Percentiles rank a stretch among this genome's conserved stretches.
Evolutionary conservation across 2,888 invertebrate genomes (phyloP).

Genomic region (Aphidius colemani): DNA sequence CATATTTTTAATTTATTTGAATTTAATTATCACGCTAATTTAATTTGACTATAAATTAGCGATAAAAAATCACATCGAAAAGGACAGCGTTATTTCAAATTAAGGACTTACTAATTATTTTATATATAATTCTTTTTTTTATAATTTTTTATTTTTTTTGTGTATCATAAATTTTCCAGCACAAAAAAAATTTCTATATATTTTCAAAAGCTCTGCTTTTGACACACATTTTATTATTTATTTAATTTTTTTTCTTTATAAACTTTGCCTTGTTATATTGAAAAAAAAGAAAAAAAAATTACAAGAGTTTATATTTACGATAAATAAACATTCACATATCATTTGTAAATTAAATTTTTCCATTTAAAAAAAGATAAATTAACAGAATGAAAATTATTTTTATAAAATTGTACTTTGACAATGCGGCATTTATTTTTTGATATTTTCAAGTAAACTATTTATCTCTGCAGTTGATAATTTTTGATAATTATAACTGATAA

Average conservation of each 20-base stretch:
- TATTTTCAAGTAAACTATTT: no score
- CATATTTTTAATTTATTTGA: conserved; percentile 35
- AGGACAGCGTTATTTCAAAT: conserved; percentile 40
- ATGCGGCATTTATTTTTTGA: no score
- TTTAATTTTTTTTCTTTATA: conserved; percentile 19
- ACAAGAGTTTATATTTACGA: neutral
- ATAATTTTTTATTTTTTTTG: conserved; percentile 8
- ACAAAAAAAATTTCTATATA: conserved; percentile 24
- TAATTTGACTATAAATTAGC: conserved; percentile 43
- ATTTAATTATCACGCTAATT: conserved; percentile 28
- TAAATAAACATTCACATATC: no score
- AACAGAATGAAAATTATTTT: no score
- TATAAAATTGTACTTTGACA: no score
- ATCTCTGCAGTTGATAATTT: neutral
- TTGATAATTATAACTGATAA: neutral
- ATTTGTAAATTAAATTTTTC: no score
- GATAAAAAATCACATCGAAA: conserved; percentile 49
- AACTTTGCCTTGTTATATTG: neutral
- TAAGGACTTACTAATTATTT: conserved; percentile 27
- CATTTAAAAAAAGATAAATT: no score
- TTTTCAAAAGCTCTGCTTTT: conserved; percentile 31
- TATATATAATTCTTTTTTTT: conserved; percentile 25
- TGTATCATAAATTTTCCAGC: conserved; percentile 18
- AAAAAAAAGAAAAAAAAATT: neutral
- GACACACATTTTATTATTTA: conserved; percentile 7